Evolutionary conservation across 1,140 invertebrate genomes (phyloP).

Genomic region (Mamestra configurata): DNA sequence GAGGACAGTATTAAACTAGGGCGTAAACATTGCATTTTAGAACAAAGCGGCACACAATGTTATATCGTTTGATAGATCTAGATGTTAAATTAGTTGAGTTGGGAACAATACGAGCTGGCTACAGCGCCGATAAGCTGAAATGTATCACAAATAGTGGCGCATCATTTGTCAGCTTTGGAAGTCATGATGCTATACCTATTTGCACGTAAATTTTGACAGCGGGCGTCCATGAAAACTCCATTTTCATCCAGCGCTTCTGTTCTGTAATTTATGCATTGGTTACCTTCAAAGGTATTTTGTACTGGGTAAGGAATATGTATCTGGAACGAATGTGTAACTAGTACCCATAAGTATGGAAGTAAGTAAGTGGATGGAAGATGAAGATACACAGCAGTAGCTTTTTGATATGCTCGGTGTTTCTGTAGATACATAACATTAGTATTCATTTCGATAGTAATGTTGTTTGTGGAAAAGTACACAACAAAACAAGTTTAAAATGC

Average conservation of each 20-base stretch:
- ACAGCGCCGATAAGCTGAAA: slow-evolving; percentile 38
- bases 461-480: slow-evolving; percentile 13
- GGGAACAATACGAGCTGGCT: slow-evolving; percentile 23
- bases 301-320: slow-evolving; percentile 6
- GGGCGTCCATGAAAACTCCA: slow-evolving; percentile 46
- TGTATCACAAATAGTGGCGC: slow-evolving; percentile 37
- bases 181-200: slow-evolving; percentile 22
- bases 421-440: not conserved
- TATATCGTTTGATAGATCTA: slow-evolving; percentile 27
- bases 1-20: no score
- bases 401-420: not conserved
- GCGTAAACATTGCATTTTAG: not conserved
- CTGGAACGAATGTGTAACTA: not conserved
- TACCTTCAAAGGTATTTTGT: slow-evolving; percentile 46
- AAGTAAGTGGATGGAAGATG: not conserved
- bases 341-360: not conserved
- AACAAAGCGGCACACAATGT: slow-evolving; percentile 21
- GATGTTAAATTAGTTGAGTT: slow-evolving; percentile 34
- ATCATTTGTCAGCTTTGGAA: slow-evolving; percentile 39
- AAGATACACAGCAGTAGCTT: not conserved
- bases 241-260: slow-evolving; percentile 20
- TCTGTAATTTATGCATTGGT: slow-evolving; percentile 47
- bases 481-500: not conserved
- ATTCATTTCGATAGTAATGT: not conserved
- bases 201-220: slow-evolving; percentile 47